phyloP scores from a whole-genome alignment of 2,113 vertebrate species.

The Indicator indicator region DNA sequence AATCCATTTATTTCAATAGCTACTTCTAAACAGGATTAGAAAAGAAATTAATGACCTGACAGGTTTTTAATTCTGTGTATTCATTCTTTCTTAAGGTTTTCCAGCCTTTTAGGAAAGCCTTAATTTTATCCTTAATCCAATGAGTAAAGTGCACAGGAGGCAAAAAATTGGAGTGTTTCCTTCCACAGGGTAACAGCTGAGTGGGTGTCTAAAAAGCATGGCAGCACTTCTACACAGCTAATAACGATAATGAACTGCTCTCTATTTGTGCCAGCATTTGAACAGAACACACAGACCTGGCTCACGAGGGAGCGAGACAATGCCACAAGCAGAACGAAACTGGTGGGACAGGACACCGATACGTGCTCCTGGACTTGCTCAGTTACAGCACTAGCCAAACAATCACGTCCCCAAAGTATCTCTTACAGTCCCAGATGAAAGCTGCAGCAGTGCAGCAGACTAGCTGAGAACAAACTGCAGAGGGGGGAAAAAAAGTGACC shows the following conservation, averaged over 20 bases:
- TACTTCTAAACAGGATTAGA: constrained; percentile 31
- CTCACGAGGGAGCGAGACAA: not conserved
- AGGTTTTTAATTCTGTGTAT: not conserved
- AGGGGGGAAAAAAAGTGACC: not conserved
- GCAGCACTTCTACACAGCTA: not conserved
- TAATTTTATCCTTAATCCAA: constrained; percentile 29
- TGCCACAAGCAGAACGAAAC: not conserved
- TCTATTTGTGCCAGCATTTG: not conserved
- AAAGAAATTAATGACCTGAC: not conserved
- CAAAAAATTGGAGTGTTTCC: not conserved
- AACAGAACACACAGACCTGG: not conserved
- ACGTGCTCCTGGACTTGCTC: not conserved
- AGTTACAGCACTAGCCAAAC: not conserved
- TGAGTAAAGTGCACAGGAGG: constrained; percentile 12
- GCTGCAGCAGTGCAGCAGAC: not conserved
- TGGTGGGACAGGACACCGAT: not conserved
- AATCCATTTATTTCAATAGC: constrained; percentile 27
- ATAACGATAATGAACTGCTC: not conserved
- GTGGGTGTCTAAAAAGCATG: not conserved
- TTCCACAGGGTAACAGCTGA: not conserved
- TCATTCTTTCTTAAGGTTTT: not conserved
- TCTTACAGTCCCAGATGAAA: not conserved
- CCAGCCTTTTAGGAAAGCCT: not conserved
- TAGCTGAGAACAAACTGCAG: not conserved
- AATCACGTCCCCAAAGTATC: not conserved